Evolutionary conservation across 2,113 vertebrate species (phyloP), one percentile per base, ranked within the genome.

Genomic region (Gymnogyps californianus): DNA sequence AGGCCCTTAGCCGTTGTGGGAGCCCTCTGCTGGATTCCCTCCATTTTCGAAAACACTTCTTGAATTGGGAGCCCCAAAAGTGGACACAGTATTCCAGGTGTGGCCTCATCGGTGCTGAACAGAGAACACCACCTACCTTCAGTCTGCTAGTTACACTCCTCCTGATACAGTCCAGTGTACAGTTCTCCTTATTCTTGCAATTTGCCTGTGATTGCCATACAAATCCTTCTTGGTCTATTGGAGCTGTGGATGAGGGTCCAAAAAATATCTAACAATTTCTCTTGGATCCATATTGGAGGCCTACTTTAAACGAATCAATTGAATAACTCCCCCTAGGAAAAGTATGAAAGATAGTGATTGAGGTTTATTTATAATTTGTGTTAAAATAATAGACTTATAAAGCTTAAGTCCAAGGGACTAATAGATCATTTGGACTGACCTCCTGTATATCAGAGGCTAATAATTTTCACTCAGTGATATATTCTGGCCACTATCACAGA

Each of bases 381-480:
- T 94, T 87, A 76, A 94, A 93, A 59, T 82, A 67, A 79, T 61
- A 75, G 59, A 58, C 38, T 67, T 78, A 32, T 44, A 79, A 91
- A 52, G 3, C 58, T 76, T 40, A 42, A 52, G 15, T 87, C 81
- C 78, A 88, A 47, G 29, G 21, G 61, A 94, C 52, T 75, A 95
- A 71, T 79, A 85, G 10, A 79, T 94, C 69, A 79, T 79, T 55
- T 76, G 34, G 44, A 36, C 57, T 91, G 91, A 94, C 83, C 59
- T 87, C 13, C 16, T 87, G 9, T 55, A 38, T 57, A 74, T 55
- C 59, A 91, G n/a, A 71, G 29, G 59, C 51, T 92, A 96, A 82
- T 89, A 89, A 91, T 87, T 96, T 94, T 96, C 55, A 58, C 11
- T 70, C 51, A 25, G 28, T 75, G 52, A 83, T 91, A 31, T 52